A percentile compares a stretch with the other conserved stretches of the same genome.
These are phyloP conservation scores for Paratrypauchen microcephalus DNA, from an alignment of 2,797 vertebrate species.

Conservation along the genomic window DNA sequence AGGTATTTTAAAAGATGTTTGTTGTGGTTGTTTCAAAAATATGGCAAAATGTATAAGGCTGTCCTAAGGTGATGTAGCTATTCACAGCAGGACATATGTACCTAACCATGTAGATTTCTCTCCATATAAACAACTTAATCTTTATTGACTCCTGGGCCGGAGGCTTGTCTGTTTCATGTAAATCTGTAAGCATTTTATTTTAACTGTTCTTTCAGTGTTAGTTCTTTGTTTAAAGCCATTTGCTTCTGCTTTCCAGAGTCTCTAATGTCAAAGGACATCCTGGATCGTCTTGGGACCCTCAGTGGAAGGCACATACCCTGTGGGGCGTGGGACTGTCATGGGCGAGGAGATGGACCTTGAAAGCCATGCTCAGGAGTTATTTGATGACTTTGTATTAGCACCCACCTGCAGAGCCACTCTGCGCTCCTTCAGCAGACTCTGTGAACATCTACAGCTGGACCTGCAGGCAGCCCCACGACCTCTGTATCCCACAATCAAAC, in stretches of 20 bases:
- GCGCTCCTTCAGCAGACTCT: slow-evolving; percentile 88
- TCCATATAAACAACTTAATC: slow-evolving; percentile 16
- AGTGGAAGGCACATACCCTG: slow-evolving; percentile 16
- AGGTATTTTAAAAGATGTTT: neutral
- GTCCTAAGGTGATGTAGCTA: neutral
- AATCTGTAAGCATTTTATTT: neutral
- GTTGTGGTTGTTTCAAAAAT: neutral
- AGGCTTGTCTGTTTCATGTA: neutral
- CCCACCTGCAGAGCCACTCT: slow-evolving; percentile 89
- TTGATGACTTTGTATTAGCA: slow-evolving; percentile 91
- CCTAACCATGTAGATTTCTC: neutral
- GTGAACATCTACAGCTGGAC: slow-evolving; percentile 85
- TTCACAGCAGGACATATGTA: slow-evolving; percentile 9
- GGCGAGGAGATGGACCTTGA: slow-evolving; percentile 65
- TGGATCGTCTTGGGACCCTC: slow-evolving; percentile 40
- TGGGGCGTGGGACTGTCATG: slow-evolving; percentile 44
- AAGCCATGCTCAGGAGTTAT: slow-evolving; percentile 83
- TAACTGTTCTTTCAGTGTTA: neutral
- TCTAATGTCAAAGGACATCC: slow-evolving; percentile 15
- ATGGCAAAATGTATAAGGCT: neutral
- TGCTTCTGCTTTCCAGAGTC: neutral
- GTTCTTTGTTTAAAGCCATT: neutral
- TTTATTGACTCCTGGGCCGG: slow-evolving; percentile 1
- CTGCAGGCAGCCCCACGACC: slow-evolving; percentile 53
- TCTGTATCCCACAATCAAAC: slow-evolving; percentile 89